Conservation (phyloP, 2,888 invertebrate species). For the Brachyptera risi region DNA sequence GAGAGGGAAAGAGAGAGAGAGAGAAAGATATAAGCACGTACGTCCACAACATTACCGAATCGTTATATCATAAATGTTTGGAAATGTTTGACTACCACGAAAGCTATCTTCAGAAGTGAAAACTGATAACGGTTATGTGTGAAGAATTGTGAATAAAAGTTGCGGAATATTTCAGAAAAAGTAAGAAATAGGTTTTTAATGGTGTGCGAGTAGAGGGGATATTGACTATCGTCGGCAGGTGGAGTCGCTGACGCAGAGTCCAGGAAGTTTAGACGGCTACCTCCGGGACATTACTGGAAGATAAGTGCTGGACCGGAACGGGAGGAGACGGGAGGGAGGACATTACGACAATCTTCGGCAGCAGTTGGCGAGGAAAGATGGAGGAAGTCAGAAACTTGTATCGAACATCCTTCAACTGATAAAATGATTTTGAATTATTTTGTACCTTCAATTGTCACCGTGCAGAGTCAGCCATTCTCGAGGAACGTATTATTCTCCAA, state of each 20-base stretch:
- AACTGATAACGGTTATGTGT: slow-evolving; percentile 10
- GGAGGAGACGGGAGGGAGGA: background rate
- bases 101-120: slow-evolving; percentile 5
- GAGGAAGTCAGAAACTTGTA: too few species aligned
- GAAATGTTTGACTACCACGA: too few species aligned
- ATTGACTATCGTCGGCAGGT: slow-evolving; percentile 11
- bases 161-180: too few species aligned
- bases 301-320: slow-evolving; percentile 12
- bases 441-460: too few species aligned
- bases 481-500: too few species aligned
- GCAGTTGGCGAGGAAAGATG: background rate
- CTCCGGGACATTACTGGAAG: slow-evolving; percentile 14
- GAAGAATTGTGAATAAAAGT: background rate
- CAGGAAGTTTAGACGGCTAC: slow-evolving; percentile 4
- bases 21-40: too few species aligned
- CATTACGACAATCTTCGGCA: background rate
- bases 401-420: too few species aligned
- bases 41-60: too few species aligned
- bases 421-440: too few species aligned
- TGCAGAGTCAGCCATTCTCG: too few species aligned
- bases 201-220: background rate
- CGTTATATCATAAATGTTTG: too few species aligned
- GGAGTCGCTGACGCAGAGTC: background rate
- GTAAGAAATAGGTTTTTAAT: background rate
- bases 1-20: too few species aligned